Evolutionary conservation across 2,113 vertebrate species (phyloP).

Genomic region (Aptenodytes forsteri): DNA sequence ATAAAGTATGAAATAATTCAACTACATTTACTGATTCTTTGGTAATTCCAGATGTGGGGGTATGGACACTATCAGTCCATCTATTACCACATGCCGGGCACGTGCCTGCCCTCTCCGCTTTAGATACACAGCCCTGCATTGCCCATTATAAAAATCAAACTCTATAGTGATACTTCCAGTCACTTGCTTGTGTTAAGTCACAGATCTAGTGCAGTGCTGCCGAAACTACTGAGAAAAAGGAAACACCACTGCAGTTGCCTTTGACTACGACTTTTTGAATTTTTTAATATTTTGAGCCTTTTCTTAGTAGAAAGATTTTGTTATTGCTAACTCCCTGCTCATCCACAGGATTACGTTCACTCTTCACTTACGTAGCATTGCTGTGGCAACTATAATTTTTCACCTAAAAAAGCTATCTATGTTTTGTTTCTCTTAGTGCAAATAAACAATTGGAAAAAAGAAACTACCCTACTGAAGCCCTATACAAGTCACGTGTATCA

Average conservation of each 20-base stretch:
- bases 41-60: not conserved
- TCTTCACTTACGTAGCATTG: not conserved
- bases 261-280: not conserved
- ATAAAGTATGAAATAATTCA: not conserved
- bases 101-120: not conserved
- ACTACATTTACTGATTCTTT: not conserved
- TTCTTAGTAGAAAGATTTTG: not conserved
- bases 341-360: not conserved
- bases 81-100: rapidly evolving
- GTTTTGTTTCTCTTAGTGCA: not conserved
- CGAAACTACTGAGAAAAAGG: not conserved
- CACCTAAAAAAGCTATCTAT: not conserved
- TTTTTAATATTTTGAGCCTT: not conserved
- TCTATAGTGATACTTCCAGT: not conserved
- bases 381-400: not conserved
- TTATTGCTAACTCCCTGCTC: not conserved
- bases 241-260: not conserved
- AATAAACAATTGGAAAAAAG: not conserved
- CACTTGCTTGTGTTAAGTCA: not conserved
- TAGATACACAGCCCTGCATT: not conserved
- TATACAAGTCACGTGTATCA: not conserved
- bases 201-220: not conserved
- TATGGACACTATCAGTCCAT: no score
- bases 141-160: not conserved
- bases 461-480: not conserved